These are phyloP conservation scores for Psophia crepitans DNA, from an alignment of 2,113 vertebrate species.

Conservation along the genomic window DNA sequence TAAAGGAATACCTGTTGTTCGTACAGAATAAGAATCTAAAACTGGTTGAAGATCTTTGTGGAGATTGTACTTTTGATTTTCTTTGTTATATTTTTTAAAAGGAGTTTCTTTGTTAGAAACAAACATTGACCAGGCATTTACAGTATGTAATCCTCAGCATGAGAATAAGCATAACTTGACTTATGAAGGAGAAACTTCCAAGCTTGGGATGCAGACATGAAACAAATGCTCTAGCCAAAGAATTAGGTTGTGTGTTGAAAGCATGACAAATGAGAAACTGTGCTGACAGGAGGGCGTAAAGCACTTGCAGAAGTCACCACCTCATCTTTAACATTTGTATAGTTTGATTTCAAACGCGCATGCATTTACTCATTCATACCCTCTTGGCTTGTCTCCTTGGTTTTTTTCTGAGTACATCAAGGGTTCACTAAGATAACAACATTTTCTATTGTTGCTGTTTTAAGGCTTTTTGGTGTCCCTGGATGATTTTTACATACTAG, in stretches of 20 bases:
- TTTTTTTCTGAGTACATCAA: neutral
- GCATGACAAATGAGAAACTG: neutral
- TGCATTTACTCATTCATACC: neutral
- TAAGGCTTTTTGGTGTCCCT: slow-evolving; percentile 88
- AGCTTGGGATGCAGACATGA: neutral
- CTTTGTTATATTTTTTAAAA: neutral
- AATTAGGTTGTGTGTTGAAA: neutral
- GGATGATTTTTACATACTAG: slow-evolving; percentile 92
- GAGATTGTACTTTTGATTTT: neutral
- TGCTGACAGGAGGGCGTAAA: neutral
- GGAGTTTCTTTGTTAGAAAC: neutral
- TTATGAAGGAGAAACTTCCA: neutral
- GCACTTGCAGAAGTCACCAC: neutral
- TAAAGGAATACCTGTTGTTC: neutral
- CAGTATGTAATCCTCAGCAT: neutral
- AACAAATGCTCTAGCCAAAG: neutral
- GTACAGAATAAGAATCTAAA: neutral
- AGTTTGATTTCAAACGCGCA: neutral
- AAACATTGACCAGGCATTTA: neutral
- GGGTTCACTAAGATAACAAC: neutral
- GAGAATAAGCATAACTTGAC: neutral
- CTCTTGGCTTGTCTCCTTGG: neutral
- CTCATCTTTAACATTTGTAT: neutral
- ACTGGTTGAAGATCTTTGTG: neutral
- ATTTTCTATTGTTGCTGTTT: slow-evolving; percentile 8